Conservation (phyloP, 2,113 vertebrate species). For the Sinosuthora webbiana region DNA sequence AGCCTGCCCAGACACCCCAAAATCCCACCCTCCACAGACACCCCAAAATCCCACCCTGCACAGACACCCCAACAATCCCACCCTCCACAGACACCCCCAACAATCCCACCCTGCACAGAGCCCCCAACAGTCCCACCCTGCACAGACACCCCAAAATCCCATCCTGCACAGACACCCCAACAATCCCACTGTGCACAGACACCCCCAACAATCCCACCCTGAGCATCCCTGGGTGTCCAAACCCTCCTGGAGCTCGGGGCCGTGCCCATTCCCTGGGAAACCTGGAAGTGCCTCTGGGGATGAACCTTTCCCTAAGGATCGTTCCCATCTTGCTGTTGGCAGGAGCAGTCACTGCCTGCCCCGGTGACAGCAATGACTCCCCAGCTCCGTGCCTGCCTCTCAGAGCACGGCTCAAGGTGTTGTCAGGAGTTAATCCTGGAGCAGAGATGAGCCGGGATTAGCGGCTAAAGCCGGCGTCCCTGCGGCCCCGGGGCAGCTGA, state of each 20-base stretch:
- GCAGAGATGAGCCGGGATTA: not conserved
- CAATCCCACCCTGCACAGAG: not conserved
- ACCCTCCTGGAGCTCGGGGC: not conserved
- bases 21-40: too few relatives aligned
- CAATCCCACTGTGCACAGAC: too few relatives aligned
- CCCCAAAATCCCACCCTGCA: not conserved
- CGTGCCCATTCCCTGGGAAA: not conserved
- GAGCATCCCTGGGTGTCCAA: not conserved
- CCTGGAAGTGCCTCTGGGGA: not conserved
- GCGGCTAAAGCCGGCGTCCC: not conserved
- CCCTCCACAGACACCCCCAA: not conserved
- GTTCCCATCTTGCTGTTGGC: rapidly evolving
- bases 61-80: too few relatives aligned
- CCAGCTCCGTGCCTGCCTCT: not conserved
- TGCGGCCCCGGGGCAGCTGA: not conserved
- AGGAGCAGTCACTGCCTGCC: not conserved
- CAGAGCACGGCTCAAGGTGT: not conserved
- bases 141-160: too few relatives aligned
- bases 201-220: not conserved
- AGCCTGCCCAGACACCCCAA: too few relatives aligned
- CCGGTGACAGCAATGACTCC: rapidly evolving
- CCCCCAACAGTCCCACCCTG: not conserved
- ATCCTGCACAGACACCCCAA: not conserved
- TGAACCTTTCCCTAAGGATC: rapidly evolving
- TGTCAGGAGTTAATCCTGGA: not conserved